A percentile compares a stretch with the other conserved stretches of the same genome.
These are phyloP conservation scores for Heptranchias perlo DNA, from an alignment of 2,113 vertebrate species.

Conservation along the genomic window DNA sequence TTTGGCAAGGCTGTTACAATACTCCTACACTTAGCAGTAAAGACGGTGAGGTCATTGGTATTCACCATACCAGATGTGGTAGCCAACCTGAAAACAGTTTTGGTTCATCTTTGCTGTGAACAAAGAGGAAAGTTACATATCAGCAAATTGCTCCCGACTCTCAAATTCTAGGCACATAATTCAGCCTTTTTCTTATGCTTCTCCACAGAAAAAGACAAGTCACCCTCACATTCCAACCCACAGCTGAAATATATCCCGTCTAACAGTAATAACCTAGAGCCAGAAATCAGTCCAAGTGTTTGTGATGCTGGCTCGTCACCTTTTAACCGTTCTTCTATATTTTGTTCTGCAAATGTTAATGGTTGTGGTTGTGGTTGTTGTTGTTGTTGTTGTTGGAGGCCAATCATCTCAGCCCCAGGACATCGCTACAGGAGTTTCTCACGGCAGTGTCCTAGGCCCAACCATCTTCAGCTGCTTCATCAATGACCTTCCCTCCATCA, in stretches of 20 bases:
- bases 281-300: background rate
- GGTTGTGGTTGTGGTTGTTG: too few species aligned
- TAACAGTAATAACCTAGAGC: background rate
- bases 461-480: too few species aligned
- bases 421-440: too few species aligned
- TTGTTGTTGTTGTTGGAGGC: too few species aligned
- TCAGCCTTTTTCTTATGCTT: background rate
- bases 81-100: background rate
- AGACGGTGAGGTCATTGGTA: background rate
- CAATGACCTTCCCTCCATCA: too few species aligned
- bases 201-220: background rate
- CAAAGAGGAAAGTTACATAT: background rate
- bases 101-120: background rate
- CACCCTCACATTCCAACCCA: background rate
- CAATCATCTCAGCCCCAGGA: too few species aligned
- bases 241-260: background rate
- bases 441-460: too few species aligned
- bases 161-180: background rate
- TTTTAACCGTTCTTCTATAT: background rate
- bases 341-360: background rate
- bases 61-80: background rate
- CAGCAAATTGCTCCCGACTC: background rate
- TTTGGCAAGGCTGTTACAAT: background rate
- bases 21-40: background rate
- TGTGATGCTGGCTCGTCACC: background rate